Conservation (phyloP, 1,140 invertebrate species). For the Heliconius congener region DNA sequence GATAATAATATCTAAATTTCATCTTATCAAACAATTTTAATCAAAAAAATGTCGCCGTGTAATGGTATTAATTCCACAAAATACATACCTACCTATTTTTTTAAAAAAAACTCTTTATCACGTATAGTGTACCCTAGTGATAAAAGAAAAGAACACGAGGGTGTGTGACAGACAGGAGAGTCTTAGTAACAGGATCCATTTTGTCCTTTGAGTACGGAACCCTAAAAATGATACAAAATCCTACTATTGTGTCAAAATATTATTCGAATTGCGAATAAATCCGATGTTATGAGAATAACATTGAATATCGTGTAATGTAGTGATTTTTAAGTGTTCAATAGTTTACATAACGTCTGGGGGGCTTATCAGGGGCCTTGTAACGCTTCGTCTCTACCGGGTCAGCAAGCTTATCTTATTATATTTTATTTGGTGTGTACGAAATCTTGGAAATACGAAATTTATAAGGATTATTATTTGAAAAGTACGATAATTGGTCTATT, state of each 20-base stretch:
- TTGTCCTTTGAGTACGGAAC: no score
- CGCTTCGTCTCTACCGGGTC: constrained; percentile 55
- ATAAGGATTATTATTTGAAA: no score
- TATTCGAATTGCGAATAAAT: constrained; percentile 1
- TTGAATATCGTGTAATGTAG: constrained; percentile 3
- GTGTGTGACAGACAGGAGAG: no score
- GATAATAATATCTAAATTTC: neutral
- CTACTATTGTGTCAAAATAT: neutral
- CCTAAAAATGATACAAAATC: neutral
- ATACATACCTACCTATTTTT: no score
- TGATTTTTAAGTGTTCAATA: constrained; percentile 10
- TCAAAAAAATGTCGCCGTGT: no score
- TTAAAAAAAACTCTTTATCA: no score
- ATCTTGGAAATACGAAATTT: neutral
- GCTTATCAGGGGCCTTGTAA: constrained; percentile 62
- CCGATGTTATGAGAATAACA: neutral
- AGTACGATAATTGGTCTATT: no score
- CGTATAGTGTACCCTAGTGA: no score
- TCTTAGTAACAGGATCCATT: no score
- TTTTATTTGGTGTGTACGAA: constrained; percentile 17
- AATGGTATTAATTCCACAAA: no score
- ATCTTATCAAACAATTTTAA: neutral
- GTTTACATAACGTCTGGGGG: constrained; percentile 49
- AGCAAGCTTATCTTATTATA: constrained; percentile 35
- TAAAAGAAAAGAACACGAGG: no score